Evolutionary conservation across 2,113 vertebrate genomes (phyloP).

Genomic region (Charadrius vociferus): DNA sequence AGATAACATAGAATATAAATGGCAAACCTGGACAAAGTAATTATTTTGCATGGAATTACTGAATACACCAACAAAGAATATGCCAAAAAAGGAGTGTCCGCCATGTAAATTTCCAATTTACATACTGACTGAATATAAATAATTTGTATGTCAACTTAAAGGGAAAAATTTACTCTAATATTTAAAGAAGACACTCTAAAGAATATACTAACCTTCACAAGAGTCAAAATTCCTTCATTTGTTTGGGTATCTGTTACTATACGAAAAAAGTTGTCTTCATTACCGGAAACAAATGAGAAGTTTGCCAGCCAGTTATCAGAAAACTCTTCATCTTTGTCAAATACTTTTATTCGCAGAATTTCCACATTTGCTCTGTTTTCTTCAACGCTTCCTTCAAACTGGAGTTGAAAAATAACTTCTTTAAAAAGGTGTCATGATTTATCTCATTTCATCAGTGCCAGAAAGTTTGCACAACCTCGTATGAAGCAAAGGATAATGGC

Average conservation of each 20-base stretch:
- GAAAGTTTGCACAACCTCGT: not conserved
- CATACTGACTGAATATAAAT: not conserved
- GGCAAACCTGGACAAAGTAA: not conserved
- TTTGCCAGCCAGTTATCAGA: slow-evolving; percentile 91
- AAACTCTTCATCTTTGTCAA: slow-evolving; percentile 82
- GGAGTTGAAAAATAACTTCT: not conserved
- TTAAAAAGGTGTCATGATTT: not conserved
- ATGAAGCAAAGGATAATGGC: not conserved
- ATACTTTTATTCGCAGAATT: slow-evolving; percentile 83
- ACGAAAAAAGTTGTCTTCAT: slow-evolving; percentile 86
- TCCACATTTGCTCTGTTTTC: slow-evolving; percentile 87
- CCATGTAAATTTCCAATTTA: not conserved
- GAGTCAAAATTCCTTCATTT: slow-evolving; percentile 89
- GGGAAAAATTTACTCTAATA: not conserved
- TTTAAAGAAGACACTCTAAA: not conserved
- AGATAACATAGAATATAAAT: not conserved
- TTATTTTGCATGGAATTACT: not conserved
- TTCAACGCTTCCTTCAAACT: slow-evolving; percentile 85
- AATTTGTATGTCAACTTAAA: not conserved
- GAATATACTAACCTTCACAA: slow-evolving; percentile 83
- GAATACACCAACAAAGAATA: not conserved
- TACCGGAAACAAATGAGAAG: slow-evolving; percentile 86
- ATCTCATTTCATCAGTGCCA: not conserved
- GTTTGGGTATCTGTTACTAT: slow-evolving; percentile 85
- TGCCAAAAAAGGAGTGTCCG: not conserved